phyloP scores from a whole-genome alignment of 2,113 vertebrate genomes.

The Dunckerocampus dactyliophorus region DNA sequence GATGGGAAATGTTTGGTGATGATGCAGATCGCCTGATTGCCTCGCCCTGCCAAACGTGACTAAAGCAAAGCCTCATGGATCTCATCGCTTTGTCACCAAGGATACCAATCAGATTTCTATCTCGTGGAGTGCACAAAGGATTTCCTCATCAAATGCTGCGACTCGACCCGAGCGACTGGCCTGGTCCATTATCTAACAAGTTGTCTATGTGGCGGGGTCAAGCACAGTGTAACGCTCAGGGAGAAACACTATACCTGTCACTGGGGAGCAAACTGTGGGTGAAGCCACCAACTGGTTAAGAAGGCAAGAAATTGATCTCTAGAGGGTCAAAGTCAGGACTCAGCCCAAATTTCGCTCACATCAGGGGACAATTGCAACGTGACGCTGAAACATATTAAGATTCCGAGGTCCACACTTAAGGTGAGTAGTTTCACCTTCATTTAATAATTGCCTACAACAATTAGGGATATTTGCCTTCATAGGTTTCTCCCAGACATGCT shows the following conservation, averaged over 20 bases:
- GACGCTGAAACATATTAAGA: constrained; percentile 44
- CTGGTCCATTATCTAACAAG: constrained; percentile 89
- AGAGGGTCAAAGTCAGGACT: constrained; percentile 54
- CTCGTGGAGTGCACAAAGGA: constrained; percentile 80
- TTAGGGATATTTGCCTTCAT: background rate
- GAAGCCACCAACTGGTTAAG: constrained; percentile 46
- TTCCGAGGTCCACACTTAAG: background rate
- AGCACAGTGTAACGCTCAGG: constrained; percentile 84
- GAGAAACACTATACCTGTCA: constrained; percentile 88
- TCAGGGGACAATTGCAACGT: constrained; percentile 43
- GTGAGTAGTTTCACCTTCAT: constrained; percentile 10
- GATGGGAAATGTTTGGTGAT: constrained; percentile 40
- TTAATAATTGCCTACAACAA: background rate
- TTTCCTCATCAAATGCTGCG: constrained; percentile 89
- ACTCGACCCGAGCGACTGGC: constrained; percentile 77
- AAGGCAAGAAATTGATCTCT: constrained; percentile 49
- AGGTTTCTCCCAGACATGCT: background rate
- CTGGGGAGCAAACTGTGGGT: constrained; percentile 54
- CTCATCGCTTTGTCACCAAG: constrained; percentile 85
- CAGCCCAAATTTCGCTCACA: constrained; percentile 28
- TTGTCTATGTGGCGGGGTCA: constrained; percentile 89
- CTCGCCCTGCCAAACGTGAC: constrained; percentile 84
- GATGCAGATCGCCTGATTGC: constrained; percentile 40
- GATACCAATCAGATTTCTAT: constrained; percentile 96
- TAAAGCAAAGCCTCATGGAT: constrained; percentile 77